Conservation (phyloP, 1,140 invertebrate genomes). For the Mycetomoellerius zeteki region DNA sequence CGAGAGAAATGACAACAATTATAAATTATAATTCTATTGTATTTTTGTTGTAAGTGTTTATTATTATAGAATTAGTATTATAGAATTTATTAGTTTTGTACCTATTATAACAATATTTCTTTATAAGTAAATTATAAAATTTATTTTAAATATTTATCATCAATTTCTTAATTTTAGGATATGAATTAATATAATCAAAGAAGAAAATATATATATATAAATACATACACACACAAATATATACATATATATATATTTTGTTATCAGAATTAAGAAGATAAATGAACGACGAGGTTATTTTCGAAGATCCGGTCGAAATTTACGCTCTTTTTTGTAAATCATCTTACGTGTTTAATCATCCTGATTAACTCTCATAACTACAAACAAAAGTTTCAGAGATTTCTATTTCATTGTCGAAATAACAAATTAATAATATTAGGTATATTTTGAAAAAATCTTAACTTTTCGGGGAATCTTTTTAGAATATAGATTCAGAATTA, state of each 20-base stretch:
- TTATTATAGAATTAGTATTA: background rate
- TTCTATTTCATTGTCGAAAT: background rate
- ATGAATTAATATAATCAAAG: conserved; percentile 59
- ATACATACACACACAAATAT: conserved; percentile 35
- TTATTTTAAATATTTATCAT: background rate
- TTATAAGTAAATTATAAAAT: background rate
- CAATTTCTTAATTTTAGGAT: conserved; percentile 53
- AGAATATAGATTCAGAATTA: background rate
- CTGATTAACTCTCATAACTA: conserved; percentile 57
- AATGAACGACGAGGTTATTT: conserved; percentile 56
- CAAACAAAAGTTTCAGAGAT: background rate
- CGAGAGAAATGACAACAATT: conserved; percentile 13
- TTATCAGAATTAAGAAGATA: conserved; percentile 44
- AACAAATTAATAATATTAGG: background rate
- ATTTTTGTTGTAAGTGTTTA: conserved; percentile 8
- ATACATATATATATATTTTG: conserved; percentile 60
- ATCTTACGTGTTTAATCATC: conserved; percentile 34
- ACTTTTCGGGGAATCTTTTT: background rate
- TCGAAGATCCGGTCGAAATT: conserved; percentile 61
- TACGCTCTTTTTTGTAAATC: conserved; percentile 58
- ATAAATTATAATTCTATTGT: background rate
- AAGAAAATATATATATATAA: conserved; percentile 55
- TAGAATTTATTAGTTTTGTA: too few relatives aligned
- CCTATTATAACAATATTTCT: background rate
- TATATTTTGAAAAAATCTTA: background rate